Evolutionary conservation across 1,140 invertebrate genomes (phyloP).

Genomic region (Pygmarrhopalites habei): DNA sequence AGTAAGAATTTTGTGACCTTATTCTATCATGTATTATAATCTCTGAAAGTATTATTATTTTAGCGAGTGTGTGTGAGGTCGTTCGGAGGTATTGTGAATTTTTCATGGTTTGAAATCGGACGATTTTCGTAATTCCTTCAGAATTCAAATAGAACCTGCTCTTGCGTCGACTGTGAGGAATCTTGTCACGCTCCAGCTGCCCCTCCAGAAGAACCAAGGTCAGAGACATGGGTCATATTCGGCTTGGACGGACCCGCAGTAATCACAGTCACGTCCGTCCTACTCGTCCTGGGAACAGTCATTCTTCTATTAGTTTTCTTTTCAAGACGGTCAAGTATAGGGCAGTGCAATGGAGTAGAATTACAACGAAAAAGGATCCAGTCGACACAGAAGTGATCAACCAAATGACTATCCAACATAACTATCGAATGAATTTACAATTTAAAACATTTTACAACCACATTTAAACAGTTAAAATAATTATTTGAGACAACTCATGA

Average conservation of each 20-base stretch:
- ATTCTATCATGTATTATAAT: not conserved
- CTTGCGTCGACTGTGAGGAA: slow-evolving; percentile 66
- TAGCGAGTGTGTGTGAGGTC: too few relatives aligned
- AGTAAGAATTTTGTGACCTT: slow-evolving; percentile 4
- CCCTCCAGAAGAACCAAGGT: slow-evolving; percentile 43
- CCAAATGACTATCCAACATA: too few relatives aligned
- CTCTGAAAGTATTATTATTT: not conserved
- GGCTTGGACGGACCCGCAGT: slow-evolving; percentile 44
- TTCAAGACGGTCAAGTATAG: not conserved
- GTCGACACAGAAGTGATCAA: too few relatives aligned
- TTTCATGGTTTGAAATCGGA: too few relatives aligned
- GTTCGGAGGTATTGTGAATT: too few relatives aligned
- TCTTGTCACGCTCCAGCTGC: slow-evolving; percentile 57
- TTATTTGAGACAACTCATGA: too few relatives aligned
- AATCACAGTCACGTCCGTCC: slow-evolving; percentile 42
- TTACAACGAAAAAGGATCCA: too few relatives aligned
- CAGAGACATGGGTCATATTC: slow-evolving; percentile 43
- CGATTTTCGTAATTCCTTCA: slow-evolving; percentile 39
- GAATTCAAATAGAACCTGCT: slow-evolving; percentile 54
- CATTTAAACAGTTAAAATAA: too few relatives aligned
- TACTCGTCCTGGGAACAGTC: slow-evolving; percentile 34
- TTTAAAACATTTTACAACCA: too few relatives aligned
- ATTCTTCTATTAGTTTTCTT: slow-evolving; percentile 25
- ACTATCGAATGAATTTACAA: too few relatives aligned
- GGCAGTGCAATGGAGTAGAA: not conserved